Percentiles rank a stretch among this genome's conserved stretches.
These are phyloP conservation scores for Sebastes dallii DNA, from an alignment of 2,797 vertebrate genomes.

Conservation along the genomic window DNA sequence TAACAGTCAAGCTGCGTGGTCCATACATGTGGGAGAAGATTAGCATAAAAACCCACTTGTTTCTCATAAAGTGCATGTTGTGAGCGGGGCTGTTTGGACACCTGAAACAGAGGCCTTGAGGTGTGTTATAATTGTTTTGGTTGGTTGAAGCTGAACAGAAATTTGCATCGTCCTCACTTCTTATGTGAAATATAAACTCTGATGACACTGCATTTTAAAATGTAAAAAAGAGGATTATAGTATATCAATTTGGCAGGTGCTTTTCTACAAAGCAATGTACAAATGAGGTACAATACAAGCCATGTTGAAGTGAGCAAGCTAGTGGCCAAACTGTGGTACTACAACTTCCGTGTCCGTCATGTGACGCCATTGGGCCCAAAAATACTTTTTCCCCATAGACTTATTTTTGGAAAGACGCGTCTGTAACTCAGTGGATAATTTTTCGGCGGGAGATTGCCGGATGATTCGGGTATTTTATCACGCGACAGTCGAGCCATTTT, in stretches of 20 bases:
- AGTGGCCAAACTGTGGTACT: no score
- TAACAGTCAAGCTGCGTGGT: conserved; percentile 27
- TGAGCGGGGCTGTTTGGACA: background rate
- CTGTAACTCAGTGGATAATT: no score
- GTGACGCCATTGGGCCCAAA: no score
- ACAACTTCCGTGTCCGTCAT: no score
- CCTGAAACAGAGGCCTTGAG: background rate
- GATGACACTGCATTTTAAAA: background rate
- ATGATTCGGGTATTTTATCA: no score
- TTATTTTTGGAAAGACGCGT: no score
- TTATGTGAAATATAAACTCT: background rate
- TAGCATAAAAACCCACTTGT: conserved; percentile 72
- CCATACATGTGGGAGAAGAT: conserved; percentile 65
- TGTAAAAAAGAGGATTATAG: background rate
- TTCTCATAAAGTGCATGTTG: conserved; percentile 49
- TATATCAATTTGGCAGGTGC: background rate
- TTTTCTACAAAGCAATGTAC: background rate
- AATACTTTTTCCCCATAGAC: no score
- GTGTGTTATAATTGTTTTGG: background rate
- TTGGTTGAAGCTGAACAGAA: background rate
- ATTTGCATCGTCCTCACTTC: background rate
- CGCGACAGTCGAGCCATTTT: no score
- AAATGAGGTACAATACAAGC: background rate
- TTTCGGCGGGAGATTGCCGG: no score
- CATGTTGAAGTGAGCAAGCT: no score